Evolutionary conservation across 2,113 vertebrate genomes (phyloP).

Genomic region (Hystrix cristata): DNA sequence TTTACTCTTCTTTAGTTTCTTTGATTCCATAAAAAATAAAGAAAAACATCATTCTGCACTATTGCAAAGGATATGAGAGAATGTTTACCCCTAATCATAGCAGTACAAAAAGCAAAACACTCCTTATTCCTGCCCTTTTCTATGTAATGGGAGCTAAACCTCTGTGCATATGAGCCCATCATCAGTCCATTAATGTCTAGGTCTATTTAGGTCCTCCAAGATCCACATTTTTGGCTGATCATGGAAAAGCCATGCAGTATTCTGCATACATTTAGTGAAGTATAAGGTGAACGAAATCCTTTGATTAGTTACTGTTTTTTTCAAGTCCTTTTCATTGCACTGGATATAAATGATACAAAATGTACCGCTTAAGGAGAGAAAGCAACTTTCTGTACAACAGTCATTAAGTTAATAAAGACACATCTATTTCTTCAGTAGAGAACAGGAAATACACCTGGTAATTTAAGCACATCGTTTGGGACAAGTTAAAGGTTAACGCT

Average conservation of each 20-base stretch:
- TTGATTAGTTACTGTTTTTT: conserved; percentile 25
- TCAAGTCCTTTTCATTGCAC: background rate
- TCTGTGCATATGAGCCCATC: background rate
- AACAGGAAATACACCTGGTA: background rate
- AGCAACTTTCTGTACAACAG: background rate
- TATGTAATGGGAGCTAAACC: rapidly evolving
- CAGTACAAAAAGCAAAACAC: background rate
- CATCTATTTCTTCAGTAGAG: background rate
- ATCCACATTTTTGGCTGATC: background rate
- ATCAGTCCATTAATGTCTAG: background rate
- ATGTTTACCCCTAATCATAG: background rate
- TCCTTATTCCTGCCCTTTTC: rapidly evolving
- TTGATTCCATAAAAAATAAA: background rate
- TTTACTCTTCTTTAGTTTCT: background rate
- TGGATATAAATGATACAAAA: background rate
- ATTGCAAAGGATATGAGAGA: background rate
- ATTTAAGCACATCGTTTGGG: background rate
- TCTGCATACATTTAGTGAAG: background rate
- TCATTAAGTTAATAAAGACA: background rate
- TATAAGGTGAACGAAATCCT: background rate
- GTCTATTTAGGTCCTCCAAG: background rate
- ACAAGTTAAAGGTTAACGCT: background rate
- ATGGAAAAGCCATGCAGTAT: background rate
- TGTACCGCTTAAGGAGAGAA: background rate
- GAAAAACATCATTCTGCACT: background rate